These are phyloP conservation scores for Morone saxatilis DNA, from an alignment of 2,113 vertebrate genomes.

Conservation along the genomic window DNA sequence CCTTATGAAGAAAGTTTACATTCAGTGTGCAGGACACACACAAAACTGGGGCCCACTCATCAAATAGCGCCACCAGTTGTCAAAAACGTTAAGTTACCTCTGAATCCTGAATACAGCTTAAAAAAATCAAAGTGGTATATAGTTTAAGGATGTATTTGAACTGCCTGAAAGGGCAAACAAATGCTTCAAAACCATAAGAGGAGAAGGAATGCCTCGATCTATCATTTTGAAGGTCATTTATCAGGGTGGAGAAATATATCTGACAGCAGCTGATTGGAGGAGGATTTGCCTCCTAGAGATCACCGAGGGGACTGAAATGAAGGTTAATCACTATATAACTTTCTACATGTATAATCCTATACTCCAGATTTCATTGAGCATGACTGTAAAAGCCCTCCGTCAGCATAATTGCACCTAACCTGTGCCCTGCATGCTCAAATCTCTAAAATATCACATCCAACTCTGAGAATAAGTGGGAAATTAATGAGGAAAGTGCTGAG, in stretches of 20 bases:
- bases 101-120: neutral
- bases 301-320: slow-evolving; percentile 62
- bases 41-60: neutral
- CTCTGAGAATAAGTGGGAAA: slow-evolving; percentile 79
- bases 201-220: slow-evolving; percentile 45
- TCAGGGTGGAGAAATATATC: slow-evolving; percentile 52
- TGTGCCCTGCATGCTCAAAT: slow-evolving; percentile 76
- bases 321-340: slow-evolving; percentile 83
- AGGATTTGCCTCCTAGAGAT: slow-evolving; percentile 71
- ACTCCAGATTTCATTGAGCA: slow-evolving; percentile 75
- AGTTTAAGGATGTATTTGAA: slow-evolving; percentile 62
- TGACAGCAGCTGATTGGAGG: slow-evolving; percentile 57
- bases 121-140: slow-evolving; percentile 30
- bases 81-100: slow-evolving; percentile 25
- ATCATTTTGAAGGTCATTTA: slow-evolving; percentile 76
- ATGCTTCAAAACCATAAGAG: slow-evolving; percentile 50
- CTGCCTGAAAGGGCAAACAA: slow-evolving; percentile 56
- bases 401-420: slow-evolving; percentile 81
- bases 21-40: neutral
- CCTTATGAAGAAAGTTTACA: neutral
- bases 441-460: slow-evolving; percentile 82
- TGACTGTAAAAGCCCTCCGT: slow-evolving; percentile 69
- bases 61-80: neutral
- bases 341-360: slow-evolving; percentile 73
- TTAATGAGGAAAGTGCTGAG: slow-evolving; percentile 82